phyloP scores from a whole-genome alignment of 2,797 vertebrate species.

The Enteromius argenteus region DNA sequence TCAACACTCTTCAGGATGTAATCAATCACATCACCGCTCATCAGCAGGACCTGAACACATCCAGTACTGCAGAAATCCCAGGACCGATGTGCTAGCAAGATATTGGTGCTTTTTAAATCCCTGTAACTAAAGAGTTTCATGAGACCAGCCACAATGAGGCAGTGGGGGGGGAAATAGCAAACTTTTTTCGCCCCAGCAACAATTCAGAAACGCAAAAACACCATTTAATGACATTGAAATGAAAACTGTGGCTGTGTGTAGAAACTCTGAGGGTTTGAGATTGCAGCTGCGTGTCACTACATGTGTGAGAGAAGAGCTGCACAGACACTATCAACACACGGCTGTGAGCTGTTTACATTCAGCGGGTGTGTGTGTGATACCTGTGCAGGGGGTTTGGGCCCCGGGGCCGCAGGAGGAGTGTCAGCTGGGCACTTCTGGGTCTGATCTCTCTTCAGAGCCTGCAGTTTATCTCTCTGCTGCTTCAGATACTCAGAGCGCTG shows the following conservation, averaged over 20 bases:
- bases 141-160: neutral
- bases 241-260: neutral
- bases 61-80: no score
- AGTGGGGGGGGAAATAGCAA: neutral
- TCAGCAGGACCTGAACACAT: no score
- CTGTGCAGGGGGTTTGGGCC: constrained; percentile 58
- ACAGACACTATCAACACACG: neutral
- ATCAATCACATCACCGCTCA: no score
- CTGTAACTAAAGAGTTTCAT: neutral
- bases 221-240: neutral
- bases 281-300: no score
- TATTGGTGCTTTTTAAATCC: neutral
- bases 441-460: constrained; percentile 87
- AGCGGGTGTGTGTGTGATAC: no score
- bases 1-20: no score
- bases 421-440: constrained; percentile 71
- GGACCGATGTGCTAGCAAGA: no score
- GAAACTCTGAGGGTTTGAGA: neutral
- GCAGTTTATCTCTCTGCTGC: constrained; percentile 91
- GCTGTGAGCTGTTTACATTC: no score
- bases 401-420: constrained; percentile 54
- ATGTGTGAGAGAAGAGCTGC: neutral
- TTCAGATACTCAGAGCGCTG: constrained; percentile 92
- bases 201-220: neutral
- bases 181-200: neutral